Base-by-base conservation (phyloP, 1,140 invertebrate species). In the Trachelipus rathkii region DNA sequence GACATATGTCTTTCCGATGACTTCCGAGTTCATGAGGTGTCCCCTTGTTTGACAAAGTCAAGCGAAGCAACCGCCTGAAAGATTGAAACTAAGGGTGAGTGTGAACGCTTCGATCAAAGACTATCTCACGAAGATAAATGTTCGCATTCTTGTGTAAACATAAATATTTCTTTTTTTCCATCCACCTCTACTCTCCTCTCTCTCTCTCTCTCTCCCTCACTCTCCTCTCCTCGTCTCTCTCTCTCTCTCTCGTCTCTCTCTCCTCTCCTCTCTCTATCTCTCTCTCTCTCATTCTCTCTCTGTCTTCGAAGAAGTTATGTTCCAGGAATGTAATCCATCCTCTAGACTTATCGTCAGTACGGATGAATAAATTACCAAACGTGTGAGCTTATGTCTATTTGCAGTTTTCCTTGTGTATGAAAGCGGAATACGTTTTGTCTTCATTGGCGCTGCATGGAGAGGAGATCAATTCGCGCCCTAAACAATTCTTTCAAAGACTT, bases 31-130 rank as follows among this genome's bases (percentile, higher is more conserved):
- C 50, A 60, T 60, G 50, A 60, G 50, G 50, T n/a, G 19, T 60
- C 19, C 19, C 50, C 50, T 60, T 60, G 50, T n/a, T 60, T 60
- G 50, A 60, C n/a, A 60, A 60, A 60, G 50, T 60, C 50, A 60
- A 60, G 19, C 2, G 50, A 60, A 15, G 19, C 50, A 19, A 60
- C 11, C 2, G 15, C 9, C 11, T 15, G 19, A 60, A 60, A 60
- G 50, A 15, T 15, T 60, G 11, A 19, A 60, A 60, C 4, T n/a
- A n/a, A n/a, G n/a, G 50, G 50, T 1, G 11, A 60, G 50, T 4
- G 1, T 60, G 19, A 4, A 60, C 11, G 50, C 11, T 15, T 60
- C 19, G 50, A 60, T 13, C 11, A 19, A 60, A 60, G 15, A 60
- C 19, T 60, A 60, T 60, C 50, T 60, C 50, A 19, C 33, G 19